Conservation (phyloP, 2,888 invertebrate genomes). For the Epirrita christyi region DNA sequence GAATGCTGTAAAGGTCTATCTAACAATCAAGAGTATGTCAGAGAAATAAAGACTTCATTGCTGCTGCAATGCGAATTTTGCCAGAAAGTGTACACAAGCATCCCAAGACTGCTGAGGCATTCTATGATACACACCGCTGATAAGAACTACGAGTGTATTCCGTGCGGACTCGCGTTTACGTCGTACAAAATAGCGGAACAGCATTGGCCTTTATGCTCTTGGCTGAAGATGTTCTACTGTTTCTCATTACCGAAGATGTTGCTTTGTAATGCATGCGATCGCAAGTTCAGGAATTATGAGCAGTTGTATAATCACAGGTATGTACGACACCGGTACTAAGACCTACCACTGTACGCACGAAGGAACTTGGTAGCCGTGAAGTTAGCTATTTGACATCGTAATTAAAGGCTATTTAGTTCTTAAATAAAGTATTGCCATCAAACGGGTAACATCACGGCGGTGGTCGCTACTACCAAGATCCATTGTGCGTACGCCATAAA, state of each 20-base stretch:
- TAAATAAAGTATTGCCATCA: no score
- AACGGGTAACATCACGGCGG: no score
- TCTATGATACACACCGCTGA: conserved; percentile 85
- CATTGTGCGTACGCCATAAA: no score
- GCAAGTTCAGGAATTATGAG: conserved; percentile 77
- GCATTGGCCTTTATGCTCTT: conserved; percentile 73
- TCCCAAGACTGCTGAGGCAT: conserved; percentile 72
- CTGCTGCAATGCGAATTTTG: conserved; percentile 78
- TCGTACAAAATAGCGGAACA: conserved; percentile 72
- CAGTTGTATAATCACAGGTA: conserved; percentile 80
- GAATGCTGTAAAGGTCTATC: conserved; percentile 58
- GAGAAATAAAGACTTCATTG: conserved; percentile 76
- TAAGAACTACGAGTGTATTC: conserved; percentile 87
- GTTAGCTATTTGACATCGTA: no score
- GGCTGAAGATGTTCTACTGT: conserved; percentile 67
- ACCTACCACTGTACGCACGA: no score
- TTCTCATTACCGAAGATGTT: conserved; percentile 74
- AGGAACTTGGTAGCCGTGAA: no score
- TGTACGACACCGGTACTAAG: conserved; percentile 11
- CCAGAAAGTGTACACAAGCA: conserved; percentile 77
- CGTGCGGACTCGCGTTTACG: conserved; percentile 67
- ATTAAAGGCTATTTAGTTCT: no score
- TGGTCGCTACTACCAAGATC: no score
- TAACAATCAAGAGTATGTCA: conserved; percentile 56
- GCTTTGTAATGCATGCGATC: conserved; percentile 76